Conservation (phyloP, 2,888 invertebrate species). For the Drosophila kokeensis region DNA sequence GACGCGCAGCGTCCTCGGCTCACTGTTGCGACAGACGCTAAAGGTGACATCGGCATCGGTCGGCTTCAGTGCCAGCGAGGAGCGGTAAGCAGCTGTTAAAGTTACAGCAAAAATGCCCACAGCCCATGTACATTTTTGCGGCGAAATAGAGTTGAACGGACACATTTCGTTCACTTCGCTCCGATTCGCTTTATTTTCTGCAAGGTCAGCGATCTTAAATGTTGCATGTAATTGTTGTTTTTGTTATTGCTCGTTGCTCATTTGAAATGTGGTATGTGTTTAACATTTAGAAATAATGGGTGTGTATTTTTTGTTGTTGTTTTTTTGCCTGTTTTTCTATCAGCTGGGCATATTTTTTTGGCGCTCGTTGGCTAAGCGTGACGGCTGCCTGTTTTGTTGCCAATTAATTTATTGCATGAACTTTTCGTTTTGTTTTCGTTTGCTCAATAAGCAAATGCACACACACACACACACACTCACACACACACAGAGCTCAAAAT, state of each 20-base stretch:
- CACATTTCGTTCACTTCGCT: constrained; percentile 35
- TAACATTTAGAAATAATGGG: constrained; percentile 24
- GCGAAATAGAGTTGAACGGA: constrained; percentile 11
- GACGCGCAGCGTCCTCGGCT: constrained; percentile 60
- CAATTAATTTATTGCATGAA: constrained; percentile 59
- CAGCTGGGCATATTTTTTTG: constrained; percentile 39
- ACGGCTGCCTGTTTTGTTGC: constrained; percentile 40
- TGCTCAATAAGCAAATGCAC: constrained; percentile 36
- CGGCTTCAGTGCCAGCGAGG: constrained; percentile 65
- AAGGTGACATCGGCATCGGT: constrained; percentile 76
- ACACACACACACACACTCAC: neutral
- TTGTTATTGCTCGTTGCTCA: constrained; percentile 10
- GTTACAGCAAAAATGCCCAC: neutral
- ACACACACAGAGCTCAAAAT: neutral
- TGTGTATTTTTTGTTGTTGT: constrained; percentile 4
- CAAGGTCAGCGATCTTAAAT: constrained; percentile 29
- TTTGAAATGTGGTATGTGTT: constrained; percentile 29
- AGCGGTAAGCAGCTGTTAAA: constrained; percentile 61
- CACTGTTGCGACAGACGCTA: constrained; percentile 74
- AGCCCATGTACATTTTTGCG: neutral
- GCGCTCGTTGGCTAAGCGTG: constrained; percentile 36
- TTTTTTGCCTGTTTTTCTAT: constrained; percentile 42
- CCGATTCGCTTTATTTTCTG: constrained; percentile 24
- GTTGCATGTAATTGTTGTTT: constrained; percentile 32
- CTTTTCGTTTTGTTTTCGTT: constrained; percentile 47